These are phyloP conservation scores for Oreohelix idahoensis DNA, from an alignment of 1,140 invertebrate species.

Conservation along the genomic window DNA sequence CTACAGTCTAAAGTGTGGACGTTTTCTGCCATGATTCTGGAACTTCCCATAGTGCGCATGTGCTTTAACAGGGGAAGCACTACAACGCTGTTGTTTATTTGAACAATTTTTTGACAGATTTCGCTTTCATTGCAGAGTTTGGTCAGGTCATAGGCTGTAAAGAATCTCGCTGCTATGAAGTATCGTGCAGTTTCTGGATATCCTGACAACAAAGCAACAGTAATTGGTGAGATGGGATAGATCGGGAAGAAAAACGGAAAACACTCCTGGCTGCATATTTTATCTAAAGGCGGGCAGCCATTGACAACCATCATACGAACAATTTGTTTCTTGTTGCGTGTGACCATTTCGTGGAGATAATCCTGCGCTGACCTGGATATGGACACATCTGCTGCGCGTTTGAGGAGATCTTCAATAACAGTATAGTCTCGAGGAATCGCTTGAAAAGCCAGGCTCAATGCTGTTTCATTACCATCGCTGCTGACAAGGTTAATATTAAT, in stretches of 20 bases:
- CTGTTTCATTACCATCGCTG: neutral
- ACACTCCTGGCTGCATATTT: neutral
- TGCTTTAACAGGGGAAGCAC: no score
- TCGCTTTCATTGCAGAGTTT: no score
- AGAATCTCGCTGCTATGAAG: neutral
- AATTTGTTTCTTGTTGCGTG: neutral
- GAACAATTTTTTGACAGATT: no score
- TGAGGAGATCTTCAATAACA: neutral
- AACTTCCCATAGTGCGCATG: no score
- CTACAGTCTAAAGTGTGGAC: no score
- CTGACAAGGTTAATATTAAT: neutral
- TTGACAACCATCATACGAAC: conserved; percentile 18
- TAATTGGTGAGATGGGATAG: neutral
- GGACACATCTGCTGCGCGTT: neutral
- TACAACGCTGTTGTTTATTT: no score
- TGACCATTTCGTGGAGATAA: conserved; percentile 12
- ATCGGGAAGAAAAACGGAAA: neutral
- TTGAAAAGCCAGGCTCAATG: conserved; percentile 5
- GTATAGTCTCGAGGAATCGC: neutral
- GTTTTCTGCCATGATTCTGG: no score
- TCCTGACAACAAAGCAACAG: neutral
- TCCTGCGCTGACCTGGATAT: neutral
- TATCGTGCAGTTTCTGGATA: neutral
- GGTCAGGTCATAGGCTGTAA: conserved; percentile 7
- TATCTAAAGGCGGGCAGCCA: conserved; percentile 21